Evolutionary conservation across 2,888 invertebrate genomes (phyloP).

Genomic region (Synergus itoensis): DNA sequence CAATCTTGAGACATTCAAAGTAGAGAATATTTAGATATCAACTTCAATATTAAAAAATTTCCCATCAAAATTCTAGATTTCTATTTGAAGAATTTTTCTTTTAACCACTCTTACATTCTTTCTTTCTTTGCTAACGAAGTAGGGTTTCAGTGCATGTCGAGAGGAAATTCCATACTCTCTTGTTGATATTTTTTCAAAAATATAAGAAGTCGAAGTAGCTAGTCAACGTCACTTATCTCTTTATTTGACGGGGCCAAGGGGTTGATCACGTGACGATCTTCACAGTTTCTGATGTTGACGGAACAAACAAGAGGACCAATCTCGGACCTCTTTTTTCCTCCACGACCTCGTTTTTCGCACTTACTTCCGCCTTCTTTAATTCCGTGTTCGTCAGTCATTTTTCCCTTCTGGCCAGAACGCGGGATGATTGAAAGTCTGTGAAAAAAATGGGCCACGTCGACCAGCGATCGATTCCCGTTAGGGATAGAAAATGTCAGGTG

Average conservation of each 20-base stretch:
- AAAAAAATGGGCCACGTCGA: conserved; percentile 40
- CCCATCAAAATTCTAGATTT: not conserved
- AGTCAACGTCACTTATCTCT: conserved; percentile 7
- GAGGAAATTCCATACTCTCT: not conserved
- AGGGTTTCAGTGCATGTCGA: not conserved
- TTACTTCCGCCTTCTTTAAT: conserved; percentile 43
- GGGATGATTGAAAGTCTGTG: conserved; percentile 50
- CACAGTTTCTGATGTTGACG: conserved; percentile 45
- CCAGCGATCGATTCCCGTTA: conserved; percentile 24
- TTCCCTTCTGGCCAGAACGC: conserved; percentile 42
- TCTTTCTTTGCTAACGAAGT: no score
- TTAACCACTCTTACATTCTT: not conserved
- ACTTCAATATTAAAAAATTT: no score
- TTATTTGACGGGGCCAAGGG: not conserved
- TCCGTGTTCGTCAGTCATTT: conserved; percentile 47
- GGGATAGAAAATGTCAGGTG: conserved; percentile 43
- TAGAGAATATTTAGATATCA: not conserved
- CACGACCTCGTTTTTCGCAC: conserved; percentile 48
- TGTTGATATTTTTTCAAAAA: conserved; percentile 5
- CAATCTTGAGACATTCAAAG: not conserved
- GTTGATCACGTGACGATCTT: conserved; percentile 9
- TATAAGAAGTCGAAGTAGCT: conserved; percentile 27
- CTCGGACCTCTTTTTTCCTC: conserved; percentile 45
- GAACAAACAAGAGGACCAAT: conserved; percentile 55
- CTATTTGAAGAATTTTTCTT: not conserved